A percentile compares a stretch with the other conserved stretches of the same genome.
Evolutionary conservation across 2,113 vertebrate species (phyloP).

Genomic region (Cephalophus harveyi): DNA sequence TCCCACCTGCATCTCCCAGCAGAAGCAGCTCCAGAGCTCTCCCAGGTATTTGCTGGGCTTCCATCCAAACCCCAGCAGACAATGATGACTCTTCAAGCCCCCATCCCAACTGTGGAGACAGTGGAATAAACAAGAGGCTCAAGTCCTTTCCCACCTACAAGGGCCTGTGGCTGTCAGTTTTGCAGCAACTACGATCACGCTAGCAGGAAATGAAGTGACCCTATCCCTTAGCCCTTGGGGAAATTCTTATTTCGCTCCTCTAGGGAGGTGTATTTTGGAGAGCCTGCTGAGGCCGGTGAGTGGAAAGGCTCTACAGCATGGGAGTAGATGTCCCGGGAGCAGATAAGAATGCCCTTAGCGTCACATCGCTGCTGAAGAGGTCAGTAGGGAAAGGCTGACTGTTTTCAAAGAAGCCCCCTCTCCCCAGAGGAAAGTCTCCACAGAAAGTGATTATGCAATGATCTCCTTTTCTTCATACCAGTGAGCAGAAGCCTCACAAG

Average conservation of each 20-base stretch:
- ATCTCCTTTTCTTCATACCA: conserved; percentile 14
- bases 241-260: neutral
- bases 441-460: neutral
- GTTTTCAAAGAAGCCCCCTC: neutral
- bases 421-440: neutral
- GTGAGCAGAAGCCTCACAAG: neutral
- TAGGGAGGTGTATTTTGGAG: neutral
- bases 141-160: neutral
- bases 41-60: conserved; percentile 57
- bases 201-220: neutral
- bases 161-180: neutral
- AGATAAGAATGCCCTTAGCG: neutral
- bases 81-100: neutral
- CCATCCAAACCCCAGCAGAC: conserved; percentile 31
- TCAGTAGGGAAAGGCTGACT: neutral
- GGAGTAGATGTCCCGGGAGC: neutral
- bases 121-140: neutral
- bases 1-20: conserved; percentile 35
- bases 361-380: neutral
- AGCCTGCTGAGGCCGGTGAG: neutral
- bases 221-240: neutral
- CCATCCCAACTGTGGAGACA: neutral
- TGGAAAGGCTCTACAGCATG: neutral
- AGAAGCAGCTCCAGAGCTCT: conserved; percentile 9
- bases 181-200: neutral